Conservation (phyloP, 2,797 vertebrate species). For the Diplodus sargus region DNA sequence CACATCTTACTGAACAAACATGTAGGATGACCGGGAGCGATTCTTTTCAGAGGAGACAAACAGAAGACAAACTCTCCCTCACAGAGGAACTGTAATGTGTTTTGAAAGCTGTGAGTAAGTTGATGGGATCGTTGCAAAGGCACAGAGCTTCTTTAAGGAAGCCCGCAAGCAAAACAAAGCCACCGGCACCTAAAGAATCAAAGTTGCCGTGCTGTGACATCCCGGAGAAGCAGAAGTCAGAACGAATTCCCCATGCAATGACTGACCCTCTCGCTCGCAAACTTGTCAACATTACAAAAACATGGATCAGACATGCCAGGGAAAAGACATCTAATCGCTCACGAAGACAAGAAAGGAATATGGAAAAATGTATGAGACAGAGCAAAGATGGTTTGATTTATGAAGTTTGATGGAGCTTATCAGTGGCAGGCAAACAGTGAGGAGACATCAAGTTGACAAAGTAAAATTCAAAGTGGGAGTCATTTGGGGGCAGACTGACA, state of each 20-base stretch:
- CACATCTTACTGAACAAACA: constrained; percentile 29
- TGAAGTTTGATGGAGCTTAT: constrained; percentile 55
- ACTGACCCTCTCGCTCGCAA: constrained; percentile 36
- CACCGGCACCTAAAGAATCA: constrained; percentile 28
- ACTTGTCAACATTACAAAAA: constrained; percentile 39
- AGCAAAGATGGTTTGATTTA: constrained; percentile 45
- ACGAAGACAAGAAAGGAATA: constrained; percentile 20
- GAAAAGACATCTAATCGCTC: constrained; percentile 46
- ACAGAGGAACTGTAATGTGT: constrained; percentile 42
- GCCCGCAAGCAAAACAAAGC: constrained; percentile 36
- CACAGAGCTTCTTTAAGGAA: constrained; percentile 52
- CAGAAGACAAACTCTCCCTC: constrained; percentile 25
- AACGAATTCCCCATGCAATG: constrained; percentile 39
- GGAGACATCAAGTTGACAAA: constrained; percentile 44
- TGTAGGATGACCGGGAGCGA: constrained; percentile 12
- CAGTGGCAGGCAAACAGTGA: constrained; percentile 50
- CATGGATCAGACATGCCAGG: constrained; percentile 27
- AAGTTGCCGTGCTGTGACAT: constrained; percentile 53
- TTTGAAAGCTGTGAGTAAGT: constrained; percentile 64
- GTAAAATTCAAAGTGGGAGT: constrained; percentile 36
- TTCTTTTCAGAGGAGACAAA: constrained; percentile 22
- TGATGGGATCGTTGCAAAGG: constrained; percentile 55
- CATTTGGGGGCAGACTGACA: constrained; percentile 30
- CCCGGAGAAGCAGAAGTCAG: constrained; percentile 58
- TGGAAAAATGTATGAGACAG: background rate